Percentiles rank a stretch among this genome's conserved stretches.
phyloP scores from a whole-genome alignment of 2,113 vertebrate species.

The Trematocara zebra region DNA sequence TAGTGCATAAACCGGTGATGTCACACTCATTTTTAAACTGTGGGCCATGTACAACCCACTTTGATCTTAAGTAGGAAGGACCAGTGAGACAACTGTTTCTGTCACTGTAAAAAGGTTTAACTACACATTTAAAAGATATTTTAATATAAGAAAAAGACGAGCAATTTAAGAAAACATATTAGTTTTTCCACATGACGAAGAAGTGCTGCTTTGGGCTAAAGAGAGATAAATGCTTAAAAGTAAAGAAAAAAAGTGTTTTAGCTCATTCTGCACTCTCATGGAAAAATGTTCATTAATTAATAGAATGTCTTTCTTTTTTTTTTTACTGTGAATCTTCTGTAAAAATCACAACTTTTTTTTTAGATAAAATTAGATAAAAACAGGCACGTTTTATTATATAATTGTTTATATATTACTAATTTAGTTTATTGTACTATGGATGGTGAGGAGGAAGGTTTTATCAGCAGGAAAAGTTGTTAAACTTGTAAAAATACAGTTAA shows the following conservation, averaged over 20 bases:
- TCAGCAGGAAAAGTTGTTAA: background rate
- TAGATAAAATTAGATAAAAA: background rate
- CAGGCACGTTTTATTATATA: background rate
- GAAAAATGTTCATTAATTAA: background rate
- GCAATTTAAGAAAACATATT: background rate
- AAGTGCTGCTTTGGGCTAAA: background rate
- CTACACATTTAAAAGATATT: background rate
- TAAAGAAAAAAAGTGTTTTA: background rate
- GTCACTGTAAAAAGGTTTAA: background rate
- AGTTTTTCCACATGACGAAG: background rate
- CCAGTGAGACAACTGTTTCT: background rate
- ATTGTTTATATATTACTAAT: background rate
- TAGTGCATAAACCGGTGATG: background rate
- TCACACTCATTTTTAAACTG: background rate
- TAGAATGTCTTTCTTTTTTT: background rate
- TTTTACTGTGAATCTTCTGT: background rate
- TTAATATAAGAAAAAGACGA: background rate
- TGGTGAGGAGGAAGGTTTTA: background rate
- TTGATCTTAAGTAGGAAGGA: background rate
- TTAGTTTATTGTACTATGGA: background rate
- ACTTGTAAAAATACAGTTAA: background rate
- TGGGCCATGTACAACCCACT: background rate
- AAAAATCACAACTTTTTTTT: background rate
- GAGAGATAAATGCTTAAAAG: background rate
- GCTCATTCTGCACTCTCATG: background rate